phyloP scores from a whole-genome alignment of 2,888 invertebrate genomes.

The Amaurobius ferox region DNA sequence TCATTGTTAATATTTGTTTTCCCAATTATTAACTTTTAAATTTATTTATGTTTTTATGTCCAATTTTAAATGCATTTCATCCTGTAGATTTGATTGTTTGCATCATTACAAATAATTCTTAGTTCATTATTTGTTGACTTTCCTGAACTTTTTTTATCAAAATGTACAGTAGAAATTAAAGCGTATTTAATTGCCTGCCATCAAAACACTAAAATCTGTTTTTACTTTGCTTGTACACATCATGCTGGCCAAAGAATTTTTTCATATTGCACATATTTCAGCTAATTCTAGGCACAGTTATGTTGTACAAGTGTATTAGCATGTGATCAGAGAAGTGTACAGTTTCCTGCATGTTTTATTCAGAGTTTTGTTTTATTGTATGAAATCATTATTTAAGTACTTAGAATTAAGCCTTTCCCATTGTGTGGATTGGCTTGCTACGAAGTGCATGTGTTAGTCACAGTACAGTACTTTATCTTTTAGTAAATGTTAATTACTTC shows the following conservation, averaged over 20 bases:
- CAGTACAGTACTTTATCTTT: constrained; percentile 27
- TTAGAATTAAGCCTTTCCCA: constrained; percentile 9
- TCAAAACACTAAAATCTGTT: constrained; percentile 13
- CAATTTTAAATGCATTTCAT: constrained; percentile 19
- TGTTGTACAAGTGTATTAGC: constrained; percentile 37
- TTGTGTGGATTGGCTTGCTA: constrained; percentile 3
- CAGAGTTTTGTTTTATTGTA: constrained; percentile 21
- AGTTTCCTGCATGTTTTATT: constrained; percentile 22
- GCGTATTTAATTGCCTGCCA: constrained; percentile 10
- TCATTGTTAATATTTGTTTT: not conserved
- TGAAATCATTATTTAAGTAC: constrained; percentile 34
- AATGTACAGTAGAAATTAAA: constrained; percentile 14
- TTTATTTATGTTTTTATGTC: constrained; percentile 15
- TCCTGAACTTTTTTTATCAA: constrained; percentile 17
- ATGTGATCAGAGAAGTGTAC: constrained; percentile 15
- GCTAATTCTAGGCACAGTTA: constrained; percentile 32
- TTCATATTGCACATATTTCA: constrained; percentile 34
- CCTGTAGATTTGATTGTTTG: not conserved
- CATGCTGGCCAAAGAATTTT: constrained; percentile 31
- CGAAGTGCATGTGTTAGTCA: constrained; percentile 34
- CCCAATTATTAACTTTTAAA: constrained; percentile 12
- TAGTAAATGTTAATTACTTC: constrained; percentile 28
- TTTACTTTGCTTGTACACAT: constrained; percentile 27
- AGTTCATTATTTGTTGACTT: constrained; percentile 6
- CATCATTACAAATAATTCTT: constrained; percentile 7